Percentiles rank a stretch among this genome's conserved stretches.
Conservation (phyloP, 2,888 invertebrate genomes). For the Morpho helenor region DNA sequence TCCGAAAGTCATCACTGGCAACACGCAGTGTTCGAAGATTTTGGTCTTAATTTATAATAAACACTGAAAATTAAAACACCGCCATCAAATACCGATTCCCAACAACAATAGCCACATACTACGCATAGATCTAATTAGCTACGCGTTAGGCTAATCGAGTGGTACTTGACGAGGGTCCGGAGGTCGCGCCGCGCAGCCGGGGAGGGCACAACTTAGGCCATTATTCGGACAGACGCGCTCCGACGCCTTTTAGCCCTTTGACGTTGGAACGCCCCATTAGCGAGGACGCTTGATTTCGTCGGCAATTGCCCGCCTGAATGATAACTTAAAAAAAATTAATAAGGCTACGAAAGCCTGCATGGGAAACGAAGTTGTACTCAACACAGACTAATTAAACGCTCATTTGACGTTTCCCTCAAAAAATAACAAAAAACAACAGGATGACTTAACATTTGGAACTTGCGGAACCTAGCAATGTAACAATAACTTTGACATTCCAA, state of each 20-base stretch:
- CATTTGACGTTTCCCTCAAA: too few relatives aligned
- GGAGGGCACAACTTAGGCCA: slow-evolving; percentile 59
- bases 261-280: slow-evolving; percentile 74
- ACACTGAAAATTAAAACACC: not conserved
- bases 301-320: slow-evolving; percentile 70
- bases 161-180: slow-evolving; percentile 71
- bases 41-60: too few relatives aligned
- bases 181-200: slow-evolving; percentile 51
- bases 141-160: slow-evolving; percentile 71
- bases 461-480: too few relatives aligned
- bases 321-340: slow-evolving; percentile 34
- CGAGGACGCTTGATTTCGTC: slow-evolving; percentile 71
- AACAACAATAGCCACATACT: slow-evolving; percentile 10
- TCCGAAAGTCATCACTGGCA: too few relatives aligned
- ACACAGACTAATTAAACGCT: too few relatives aligned
- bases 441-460: too few relatives aligned
- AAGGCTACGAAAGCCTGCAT: not conserved
- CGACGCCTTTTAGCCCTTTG: slow-evolving; percentile 74
- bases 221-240: slow-evolving; percentile 73
- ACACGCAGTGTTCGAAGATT: too few relatives aligned
- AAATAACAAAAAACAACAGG: too few relatives aligned
- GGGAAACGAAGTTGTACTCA: too few relatives aligned
- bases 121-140: slow-evolving; percentile 51
- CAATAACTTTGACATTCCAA: too few relatives aligned
- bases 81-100: slow-evolving; percentile 20